Conservation (phyloP, 2,797 vertebrate genomes). For the Acipenser transmontanus region DNA sequence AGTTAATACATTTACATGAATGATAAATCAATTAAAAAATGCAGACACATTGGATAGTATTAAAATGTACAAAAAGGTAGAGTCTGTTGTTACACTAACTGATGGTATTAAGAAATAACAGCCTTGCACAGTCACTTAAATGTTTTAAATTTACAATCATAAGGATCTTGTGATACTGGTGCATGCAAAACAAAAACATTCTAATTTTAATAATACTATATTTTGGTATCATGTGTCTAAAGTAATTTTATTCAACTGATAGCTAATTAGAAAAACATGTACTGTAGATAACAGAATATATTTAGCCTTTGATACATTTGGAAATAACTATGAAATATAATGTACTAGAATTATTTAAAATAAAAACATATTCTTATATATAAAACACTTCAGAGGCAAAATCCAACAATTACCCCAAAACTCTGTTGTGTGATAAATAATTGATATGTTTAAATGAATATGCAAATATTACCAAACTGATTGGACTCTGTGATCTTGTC, state of each 20-base stretch:
- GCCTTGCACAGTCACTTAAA: no score
- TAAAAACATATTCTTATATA: not conserved
- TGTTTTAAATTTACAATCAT: no score
- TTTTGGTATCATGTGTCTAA: not conserved
- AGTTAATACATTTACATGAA: no score
- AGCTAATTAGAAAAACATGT: not conserved
- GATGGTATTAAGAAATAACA: no score
- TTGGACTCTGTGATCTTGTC: slow-evolving; percentile 9
- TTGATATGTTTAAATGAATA: slow-evolving; percentile 72
- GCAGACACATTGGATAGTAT: no score
- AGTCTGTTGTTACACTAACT: no score
- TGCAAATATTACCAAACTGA: slow-evolving; percentile 48
- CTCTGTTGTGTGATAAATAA: slow-evolving; percentile 62
- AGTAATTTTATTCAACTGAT: not conserved
- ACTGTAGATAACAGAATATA: slow-evolving; percentile 13
- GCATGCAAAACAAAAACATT: not conserved
- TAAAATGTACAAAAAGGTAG: no score
- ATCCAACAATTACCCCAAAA: slow-evolving; percentile 49
- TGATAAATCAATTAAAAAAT: no score
- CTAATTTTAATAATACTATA: not conserved
- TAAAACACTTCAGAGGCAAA: slow-evolving; percentile 39
- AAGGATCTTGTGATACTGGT: no score
- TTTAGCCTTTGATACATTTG: no score
- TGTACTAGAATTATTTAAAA: not conserved
- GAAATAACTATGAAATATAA: not conserved